phyloP scores from a whole-genome alignment of 2,888 invertebrate species.

The Crocallis elinguaria region DNA sequence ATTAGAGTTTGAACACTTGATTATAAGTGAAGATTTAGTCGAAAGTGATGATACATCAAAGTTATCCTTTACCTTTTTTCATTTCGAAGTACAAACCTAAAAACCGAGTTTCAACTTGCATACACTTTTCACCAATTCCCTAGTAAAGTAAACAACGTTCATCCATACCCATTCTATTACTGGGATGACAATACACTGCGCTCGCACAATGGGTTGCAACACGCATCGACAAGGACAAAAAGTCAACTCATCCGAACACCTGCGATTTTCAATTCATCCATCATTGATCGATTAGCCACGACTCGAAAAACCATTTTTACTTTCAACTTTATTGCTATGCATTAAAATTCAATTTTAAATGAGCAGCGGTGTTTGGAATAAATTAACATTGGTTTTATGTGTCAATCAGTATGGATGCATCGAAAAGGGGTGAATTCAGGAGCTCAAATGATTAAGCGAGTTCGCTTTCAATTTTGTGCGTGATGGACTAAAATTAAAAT shows the following conservation, averaged over 20 bases:
- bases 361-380: not conserved
- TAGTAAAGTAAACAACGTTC: not conserved
- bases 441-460: conserved; percentile 43
- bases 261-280: conserved; percentile 75
- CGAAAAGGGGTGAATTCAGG: conserved; percentile 48
- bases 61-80: no score
- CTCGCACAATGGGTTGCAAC: conserved; percentile 47
- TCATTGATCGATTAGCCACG: conserved; percentile 76
- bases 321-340: conserved; percentile 16
- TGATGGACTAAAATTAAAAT: conserved; percentile 36
- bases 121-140: not conserved
- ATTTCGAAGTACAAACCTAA: no score
- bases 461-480: conserved; percentile 40
- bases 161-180: not conserved
- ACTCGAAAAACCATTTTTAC: conserved; percentile 19
- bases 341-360: conserved; percentile 16
- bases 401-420: conserved; percentile 40
- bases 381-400: conserved; percentile 35
- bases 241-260: conserved; percentile 78
- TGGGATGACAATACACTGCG: conserved; percentile 54
- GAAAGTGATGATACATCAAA: no score
- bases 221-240: conserved; percentile 57
- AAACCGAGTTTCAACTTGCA: not conserved
- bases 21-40: no score
- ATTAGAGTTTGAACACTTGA: no score